Base-by-base conservation (phyloP, 2,113 vertebrate genomes). In the Pituophis catenifer region DNA sequence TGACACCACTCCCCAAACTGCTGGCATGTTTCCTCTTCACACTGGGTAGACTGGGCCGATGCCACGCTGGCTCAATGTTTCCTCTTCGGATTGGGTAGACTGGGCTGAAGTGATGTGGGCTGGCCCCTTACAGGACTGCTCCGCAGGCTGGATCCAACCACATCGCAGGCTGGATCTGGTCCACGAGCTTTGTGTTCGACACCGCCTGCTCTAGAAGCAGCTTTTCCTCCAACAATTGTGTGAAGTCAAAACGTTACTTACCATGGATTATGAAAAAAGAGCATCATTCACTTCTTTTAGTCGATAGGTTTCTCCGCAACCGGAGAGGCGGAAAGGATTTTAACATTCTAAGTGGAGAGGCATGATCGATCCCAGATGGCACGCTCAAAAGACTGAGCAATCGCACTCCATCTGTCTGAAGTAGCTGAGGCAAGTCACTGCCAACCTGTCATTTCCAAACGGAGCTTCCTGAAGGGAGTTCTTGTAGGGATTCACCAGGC, bases 191-290 rank as follows among this genome's bases (percentile, higher is more conserved):
- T 59, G 21, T 23, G 21, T 24, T 59, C 23, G 21, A 23, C 57
- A 23, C 8, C 0, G 44, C 7, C 21, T 59, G 21, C 21, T 59
- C 19, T 59, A 24, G 57, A 59, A 91, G 26, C 33, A 75, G 0
- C 1, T 29, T 92, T 54, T 54, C 0, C 0, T 3, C 11, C 15
- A 90, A 86, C 33, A 57, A 85, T 12, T 8, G 44, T 92, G 62
- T 17, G 85, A 95, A 89, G 52, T 89, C 62, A 75, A 90, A 95
- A 92, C 6, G 55, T 3, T 81, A 15, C 65, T 57, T 53, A 1
- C 50, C 87, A 93, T 9, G 7, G 29, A 65, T 91, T 93, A 21
- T 62, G 91, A 33, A 88, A 93, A 93, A 57, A 15, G 52, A 44
- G 7, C 0, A 3, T 52, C 92, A 4, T 91, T 93, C 19, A 81